Percentiles rank a stretch among this genome's conserved stretches.
phyloP scores from a whole-genome alignment of 2,113 vertebrate genomes.

The Sclerurus mexicanus region DNA sequence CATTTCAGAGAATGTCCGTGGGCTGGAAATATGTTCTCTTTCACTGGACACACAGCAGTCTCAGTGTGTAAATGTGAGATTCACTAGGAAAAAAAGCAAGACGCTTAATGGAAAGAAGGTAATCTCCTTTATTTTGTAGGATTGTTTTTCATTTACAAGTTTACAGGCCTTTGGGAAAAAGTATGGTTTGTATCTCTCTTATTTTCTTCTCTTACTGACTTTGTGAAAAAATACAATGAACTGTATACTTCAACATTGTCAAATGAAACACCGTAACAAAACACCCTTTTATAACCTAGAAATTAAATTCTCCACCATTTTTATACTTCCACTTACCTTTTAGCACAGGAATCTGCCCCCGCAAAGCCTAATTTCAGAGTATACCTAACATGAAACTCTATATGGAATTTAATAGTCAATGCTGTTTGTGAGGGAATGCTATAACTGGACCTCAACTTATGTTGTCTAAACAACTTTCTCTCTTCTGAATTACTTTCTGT shows the following conservation, averaged over 20 bases:
- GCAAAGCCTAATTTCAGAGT: background rate
- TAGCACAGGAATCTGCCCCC: background rate
- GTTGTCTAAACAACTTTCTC: background rate
- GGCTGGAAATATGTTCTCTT: conserved; percentile 79
- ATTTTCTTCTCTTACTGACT: background rate
- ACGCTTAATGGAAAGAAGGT: conserved; percentile 59
- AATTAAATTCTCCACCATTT: background rate
- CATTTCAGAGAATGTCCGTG: conserved; percentile 77
- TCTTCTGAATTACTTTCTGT: background rate
- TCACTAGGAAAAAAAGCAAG: conserved; percentile 56
- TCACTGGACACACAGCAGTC: conserved; percentile 69
- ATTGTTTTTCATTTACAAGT: background rate
- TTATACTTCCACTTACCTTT: background rate
- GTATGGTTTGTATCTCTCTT: background rate
- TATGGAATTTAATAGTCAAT: background rate
- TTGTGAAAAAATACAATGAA: background rate
- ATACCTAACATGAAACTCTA: background rate
- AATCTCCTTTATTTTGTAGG: background rate
- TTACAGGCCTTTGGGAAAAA: background rate
- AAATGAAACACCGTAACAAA: background rate
- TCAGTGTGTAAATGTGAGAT: conserved; percentile 69
- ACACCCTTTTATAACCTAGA: background rate
- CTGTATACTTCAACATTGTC: background rate
- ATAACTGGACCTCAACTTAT: background rate
- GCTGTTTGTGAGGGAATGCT: background rate